Conservation (phyloP, 2,113 vertebrate genomes). For the Corydoras maculifer region DNA sequence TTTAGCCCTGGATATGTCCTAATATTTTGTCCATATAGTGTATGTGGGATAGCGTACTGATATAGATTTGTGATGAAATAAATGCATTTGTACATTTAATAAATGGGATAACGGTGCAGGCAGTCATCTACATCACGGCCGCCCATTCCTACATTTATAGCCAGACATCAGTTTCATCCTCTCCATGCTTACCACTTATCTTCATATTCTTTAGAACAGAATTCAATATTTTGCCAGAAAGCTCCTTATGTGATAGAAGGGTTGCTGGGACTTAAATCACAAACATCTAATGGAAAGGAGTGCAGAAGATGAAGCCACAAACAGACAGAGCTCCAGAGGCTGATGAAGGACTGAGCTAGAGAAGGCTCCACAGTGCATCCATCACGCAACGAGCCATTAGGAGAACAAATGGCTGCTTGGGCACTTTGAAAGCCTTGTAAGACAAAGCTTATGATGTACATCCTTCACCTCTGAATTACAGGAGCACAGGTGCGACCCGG, state of each 20-base stretch:
- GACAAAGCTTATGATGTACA: background rate
- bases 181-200: too few relatives aligned
- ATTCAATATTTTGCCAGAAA: too few relatives aligned
- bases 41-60: too few relatives aligned
- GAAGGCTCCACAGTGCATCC: slow-evolving; percentile 17
- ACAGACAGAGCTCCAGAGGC: background rate
- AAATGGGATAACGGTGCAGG: too few relatives aligned
- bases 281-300: slow-evolving; percentile 9
- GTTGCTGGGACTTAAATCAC: background rate
- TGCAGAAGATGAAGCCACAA: slow-evolving; percentile 1
- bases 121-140: too few relatives aligned
- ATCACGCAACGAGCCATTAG: slow-evolving; percentile 30
- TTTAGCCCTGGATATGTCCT: too few relatives aligned
- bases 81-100: too few relatives aligned
- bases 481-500: background rate
- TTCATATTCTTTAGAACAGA: too few relatives aligned
- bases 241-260: background rate
- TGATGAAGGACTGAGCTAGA: slow-evolving; percentile 7
- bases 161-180: too few relatives aligned
- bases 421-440: background rate
- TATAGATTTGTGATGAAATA: too few relatives aligned
- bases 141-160: too few relatives aligned
- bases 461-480: slow-evolving; percentile 3
- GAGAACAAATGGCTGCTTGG: slow-evolving; percentile 22
- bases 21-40: too few relatives aligned